phyloP scores from a whole-genome alignment of 1,140 invertebrate genomes.

The Zaprionus inermis region DNA sequence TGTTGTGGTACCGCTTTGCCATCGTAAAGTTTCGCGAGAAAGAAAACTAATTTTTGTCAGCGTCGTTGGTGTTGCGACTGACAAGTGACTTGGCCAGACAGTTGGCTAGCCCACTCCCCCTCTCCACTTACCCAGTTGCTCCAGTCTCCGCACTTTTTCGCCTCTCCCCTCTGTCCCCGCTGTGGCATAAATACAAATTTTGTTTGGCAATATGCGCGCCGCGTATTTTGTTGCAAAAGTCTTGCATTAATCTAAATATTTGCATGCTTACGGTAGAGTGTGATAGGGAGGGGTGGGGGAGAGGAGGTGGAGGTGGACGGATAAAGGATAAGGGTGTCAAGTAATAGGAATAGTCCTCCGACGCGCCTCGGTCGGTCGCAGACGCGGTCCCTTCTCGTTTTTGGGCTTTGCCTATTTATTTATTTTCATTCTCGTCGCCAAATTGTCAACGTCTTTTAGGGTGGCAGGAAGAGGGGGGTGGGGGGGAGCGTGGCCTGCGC shows the following conservation, averaged over 20 bases:
- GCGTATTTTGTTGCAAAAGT: conserved; percentile 82
- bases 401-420: conserved; percentile 72
- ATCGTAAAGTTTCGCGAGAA: conserved; percentile 13
- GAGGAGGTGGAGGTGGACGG: not conserved
- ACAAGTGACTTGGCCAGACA: conserved; percentile 64
- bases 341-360: conserved; percentile 32
- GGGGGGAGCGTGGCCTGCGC: not conserved
- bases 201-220: conserved; percentile 78
- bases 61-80: conserved; percentile 60
- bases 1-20: not conserved
- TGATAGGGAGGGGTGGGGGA: not conserved
- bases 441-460: conserved; percentile 72
- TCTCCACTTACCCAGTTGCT: not conserved
- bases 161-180: not conserved
- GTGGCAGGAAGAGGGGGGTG: not conserved
- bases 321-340: not conserved
- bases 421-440: conserved; percentile 69
- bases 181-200: conserved; percentile 77
- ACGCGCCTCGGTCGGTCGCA: conserved; percentile 2
- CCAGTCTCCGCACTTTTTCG: not conserved
- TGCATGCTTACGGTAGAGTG: conserved; percentile 68
- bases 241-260: conserved; percentile 83
- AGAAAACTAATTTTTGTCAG: conserved; percentile 67
- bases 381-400: conserved; percentile 5
- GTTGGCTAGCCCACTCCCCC: not conserved